Base-by-base conservation (phyloP, 2,888 invertebrate genomes). In the Odontocolon sp. region DNA sequence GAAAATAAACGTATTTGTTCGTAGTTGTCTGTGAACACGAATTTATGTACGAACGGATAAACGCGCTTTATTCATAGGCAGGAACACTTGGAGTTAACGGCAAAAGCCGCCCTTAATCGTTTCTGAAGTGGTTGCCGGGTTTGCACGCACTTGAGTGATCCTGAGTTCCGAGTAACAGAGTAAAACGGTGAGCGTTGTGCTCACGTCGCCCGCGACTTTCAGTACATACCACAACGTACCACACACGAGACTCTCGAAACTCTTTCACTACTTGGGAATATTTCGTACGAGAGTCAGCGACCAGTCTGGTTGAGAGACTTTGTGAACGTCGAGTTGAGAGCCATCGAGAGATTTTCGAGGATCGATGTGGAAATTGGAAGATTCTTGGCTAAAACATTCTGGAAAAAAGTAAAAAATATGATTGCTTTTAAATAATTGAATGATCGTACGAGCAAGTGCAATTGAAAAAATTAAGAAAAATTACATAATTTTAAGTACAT, bases 91-190 rank as follows among this genome's bases (percentile, higher is more conserved):
- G 45, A 56, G 47, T 16, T 57, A 57, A 57, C 50, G 74, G 31
- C 54, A 47, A 40, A 23, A 57, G 68, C 61, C 69, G 50, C 69
- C 69, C 69, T 75, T 69, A 57, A 76, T 66, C 64, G 66, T 59
- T 54, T 21, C 31, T 38, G 28, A 70, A 70, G 70, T 66, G 68
- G 47, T 47, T 0, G 52, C 18, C 26, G 28, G 31, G 54, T 8
- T 36, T 36, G 36, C 38, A 14, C 14, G 38, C 64, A 76, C 66
- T 70, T 31, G 59, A 75, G 52, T 54, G 14, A 11, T 52, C 42
- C 26, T 28, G 52, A 70, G 54, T 54, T 61, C 21, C 59, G 31
- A 31, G 50, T 50, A 57, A 66, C 18, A 50, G 50, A 59, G 36
- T 40, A 47, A 47, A n/a, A 28, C 64, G 36, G 9, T 21, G 11